phyloP scores from a whole-genome alignment of 2,888 invertebrate species.

The Drosophila maculinotata region DNA sequence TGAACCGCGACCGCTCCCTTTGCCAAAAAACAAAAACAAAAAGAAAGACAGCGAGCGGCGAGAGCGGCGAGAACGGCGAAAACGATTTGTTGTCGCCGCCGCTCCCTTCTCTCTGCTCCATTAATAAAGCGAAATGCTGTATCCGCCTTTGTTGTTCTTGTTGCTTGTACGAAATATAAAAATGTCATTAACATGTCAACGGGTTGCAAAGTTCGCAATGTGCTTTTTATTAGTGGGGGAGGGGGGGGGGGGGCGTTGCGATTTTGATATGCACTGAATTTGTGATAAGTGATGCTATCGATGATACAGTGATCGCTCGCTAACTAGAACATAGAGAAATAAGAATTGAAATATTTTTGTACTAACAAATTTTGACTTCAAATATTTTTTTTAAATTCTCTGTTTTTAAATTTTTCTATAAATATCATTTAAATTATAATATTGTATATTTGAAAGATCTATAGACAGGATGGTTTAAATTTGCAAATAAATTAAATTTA shows the following conservation, averaged over 20 bases:
- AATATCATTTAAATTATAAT: too few relatives aligned
- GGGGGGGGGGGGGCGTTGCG: slow-evolving; percentile 4
- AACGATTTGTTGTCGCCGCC: slow-evolving; percentile 61
- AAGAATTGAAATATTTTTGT: not conserved
- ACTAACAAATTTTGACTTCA: too few relatives aligned
- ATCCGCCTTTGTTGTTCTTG: slow-evolving; percentile 68
- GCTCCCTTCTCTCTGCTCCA: slow-evolving; percentile 58
- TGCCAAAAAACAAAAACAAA: slow-evolving; percentile 52
- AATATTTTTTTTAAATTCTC: too few relatives aligned
- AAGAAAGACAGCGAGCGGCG: slow-evolving; percentile 32
- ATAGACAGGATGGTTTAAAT: too few relatives aligned
- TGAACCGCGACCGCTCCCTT: slow-evolving; percentile 69
- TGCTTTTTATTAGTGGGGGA: slow-evolving; percentile 23
- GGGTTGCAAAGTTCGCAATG: slow-evolving; percentile 62
- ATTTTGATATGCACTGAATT: slow-evolving; percentile 31
- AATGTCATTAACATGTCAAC: slow-evolving; percentile 81
- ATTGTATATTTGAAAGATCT: too few relatives aligned
- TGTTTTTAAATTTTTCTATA: too few relatives aligned
- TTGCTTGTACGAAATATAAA: slow-evolving; percentile 67
- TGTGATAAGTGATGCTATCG: slow-evolving; percentile 9
- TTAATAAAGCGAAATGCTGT: slow-evolving; percentile 75
- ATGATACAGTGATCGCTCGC: too few relatives aligned
- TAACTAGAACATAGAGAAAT: not conserved
- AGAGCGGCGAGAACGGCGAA: slow-evolving; percentile 33
- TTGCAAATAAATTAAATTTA: too few relatives aligned